A percentile compares a stretch with the other conserved stretches of the same genome.
Conservation (phyloP, 2,888 invertebrate species). For the Hymenopus coronatus region DNA sequence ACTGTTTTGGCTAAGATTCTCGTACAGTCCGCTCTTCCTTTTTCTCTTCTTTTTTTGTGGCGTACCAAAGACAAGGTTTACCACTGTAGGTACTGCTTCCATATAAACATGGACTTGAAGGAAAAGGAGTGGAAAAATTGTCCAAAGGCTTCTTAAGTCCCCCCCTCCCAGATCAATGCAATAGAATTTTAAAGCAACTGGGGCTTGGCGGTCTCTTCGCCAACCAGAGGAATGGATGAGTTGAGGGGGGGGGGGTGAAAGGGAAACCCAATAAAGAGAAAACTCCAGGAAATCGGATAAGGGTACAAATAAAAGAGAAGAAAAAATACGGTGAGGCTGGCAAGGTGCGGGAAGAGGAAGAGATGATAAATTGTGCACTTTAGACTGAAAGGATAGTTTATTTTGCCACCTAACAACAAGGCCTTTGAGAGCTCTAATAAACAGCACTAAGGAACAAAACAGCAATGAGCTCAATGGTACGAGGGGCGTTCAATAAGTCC, state of each 20-base stretch:
- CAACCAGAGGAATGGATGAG: background rate
- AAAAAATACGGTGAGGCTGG: background rate
- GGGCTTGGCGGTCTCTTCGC: background rate
- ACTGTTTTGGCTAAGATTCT: too few species aligned
- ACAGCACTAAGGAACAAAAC: too few species aligned
- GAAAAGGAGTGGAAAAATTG: background rate
- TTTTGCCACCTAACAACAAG: background rate
- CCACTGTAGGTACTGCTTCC: background rate
- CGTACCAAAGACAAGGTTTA: too few species aligned
- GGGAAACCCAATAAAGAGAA: background rate
- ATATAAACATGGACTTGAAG: background rate
- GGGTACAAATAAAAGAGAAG: background rate
- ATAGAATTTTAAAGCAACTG: background rate
- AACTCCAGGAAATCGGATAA: background rate
- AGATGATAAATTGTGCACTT: background rate
- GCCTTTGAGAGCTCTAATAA: too few species aligned
- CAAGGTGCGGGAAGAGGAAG: background rate
- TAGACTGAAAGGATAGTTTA: background rate
- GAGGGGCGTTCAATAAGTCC: too few species aligned
- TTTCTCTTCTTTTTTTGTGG: too few species aligned
- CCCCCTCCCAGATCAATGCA: background rate
- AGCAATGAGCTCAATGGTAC: too few species aligned
- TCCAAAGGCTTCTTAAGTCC: background rate
- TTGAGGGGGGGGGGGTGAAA: background rate
- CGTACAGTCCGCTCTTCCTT: too few species aligned